Percentiles rank a stretch among this genome's conserved stretches.
These are phyloP conservation scores for Seriola aureovittata DNA, from an alignment of 2,113 vertebrate genomes.

Conservation along the genomic window DNA sequence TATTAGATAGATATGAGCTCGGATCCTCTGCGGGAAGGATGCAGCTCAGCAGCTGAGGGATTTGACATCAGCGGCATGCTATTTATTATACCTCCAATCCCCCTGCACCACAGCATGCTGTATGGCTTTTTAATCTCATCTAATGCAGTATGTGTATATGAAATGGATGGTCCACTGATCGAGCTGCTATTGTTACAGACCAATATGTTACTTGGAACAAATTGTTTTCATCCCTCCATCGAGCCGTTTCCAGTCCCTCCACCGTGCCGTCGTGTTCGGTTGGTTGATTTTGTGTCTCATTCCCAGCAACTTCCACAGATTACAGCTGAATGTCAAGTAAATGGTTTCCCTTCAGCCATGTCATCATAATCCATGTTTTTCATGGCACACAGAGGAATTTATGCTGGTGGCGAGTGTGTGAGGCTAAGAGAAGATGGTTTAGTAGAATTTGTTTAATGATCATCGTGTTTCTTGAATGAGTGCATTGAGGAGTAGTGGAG, in stretches of 20 bases:
- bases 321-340: neutral
- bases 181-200: neutral
- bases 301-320: slow-evolving; percentile 9
- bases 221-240: slow-evolving; percentile 7
- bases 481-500: neutral
- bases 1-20: neutral
- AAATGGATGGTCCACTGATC: neutral
- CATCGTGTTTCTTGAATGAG: neutral
- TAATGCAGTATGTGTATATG: slow-evolving; percentile 24
- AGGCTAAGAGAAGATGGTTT: neutral
- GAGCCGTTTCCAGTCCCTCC: neutral
- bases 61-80: neutral
- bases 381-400: neutral
- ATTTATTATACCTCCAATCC: slow-evolving; percentile 11
- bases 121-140: slow-evolving; percentile 38
- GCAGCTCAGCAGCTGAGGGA: slow-evolving; percentile 31
- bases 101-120: neutral
- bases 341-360: slow-evolving; percentile 21
- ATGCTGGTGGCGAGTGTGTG: neutral
- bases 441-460: slow-evolving; percentile 1
- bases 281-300: neutral
- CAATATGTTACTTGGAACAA: slow-evolving; percentile 16
- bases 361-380: neutral
- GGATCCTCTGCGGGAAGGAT: slow-evolving; percentile 1
- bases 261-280: neutral